These are phyloP conservation scores for Hemibagrus wyckioides DNA, from an alignment of 2,113 vertebrate genomes.

Conservation along the genomic window DNA sequence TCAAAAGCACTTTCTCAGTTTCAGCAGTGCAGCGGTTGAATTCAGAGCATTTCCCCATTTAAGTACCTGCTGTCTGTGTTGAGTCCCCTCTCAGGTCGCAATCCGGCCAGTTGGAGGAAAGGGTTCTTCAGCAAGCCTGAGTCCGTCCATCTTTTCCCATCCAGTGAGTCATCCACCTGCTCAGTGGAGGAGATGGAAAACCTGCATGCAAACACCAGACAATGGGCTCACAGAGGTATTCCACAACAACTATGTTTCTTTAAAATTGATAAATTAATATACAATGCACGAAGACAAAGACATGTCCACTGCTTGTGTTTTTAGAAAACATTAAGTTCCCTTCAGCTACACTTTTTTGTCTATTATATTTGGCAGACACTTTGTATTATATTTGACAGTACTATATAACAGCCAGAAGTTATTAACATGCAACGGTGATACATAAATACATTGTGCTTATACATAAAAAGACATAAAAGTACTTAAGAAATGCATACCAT, in stretches of 20 bases:
- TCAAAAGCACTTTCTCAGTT: not conserved
- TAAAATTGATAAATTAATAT: not conserved
- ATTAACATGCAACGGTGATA: not conserved
- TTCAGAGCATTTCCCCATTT: not conserved
- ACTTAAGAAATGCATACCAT: not conserved
- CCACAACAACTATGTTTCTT: not conserved
- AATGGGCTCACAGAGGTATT: not conserved
- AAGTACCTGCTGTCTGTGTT: slow-evolving; percentile 72
- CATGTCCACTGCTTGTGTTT: not conserved
- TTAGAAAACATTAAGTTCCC: not conserved
- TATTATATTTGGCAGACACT: not conserved
- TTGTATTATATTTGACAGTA: not conserved
- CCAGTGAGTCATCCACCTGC: slow-evolving; percentile 63
- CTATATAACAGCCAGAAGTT: not conserved
- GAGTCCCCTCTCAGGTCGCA: slow-evolving; percentile 63
- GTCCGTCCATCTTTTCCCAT: slow-evolving; percentile 68
- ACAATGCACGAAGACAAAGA: not conserved
- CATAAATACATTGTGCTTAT: not conserved
- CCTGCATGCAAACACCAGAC: slow-evolving; percentile 55
- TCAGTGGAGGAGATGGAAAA: slow-evolving; percentile 67
- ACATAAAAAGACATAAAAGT: not conserved
- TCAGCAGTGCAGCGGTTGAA: not conserved
- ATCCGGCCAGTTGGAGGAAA: slow-evolving; percentile 62
- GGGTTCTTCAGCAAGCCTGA: slow-evolving; percentile 67
- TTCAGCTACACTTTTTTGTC: not conserved